Conservation (phyloP, 1,140 invertebrate species). For the Lucilia cuprina region DNA sequence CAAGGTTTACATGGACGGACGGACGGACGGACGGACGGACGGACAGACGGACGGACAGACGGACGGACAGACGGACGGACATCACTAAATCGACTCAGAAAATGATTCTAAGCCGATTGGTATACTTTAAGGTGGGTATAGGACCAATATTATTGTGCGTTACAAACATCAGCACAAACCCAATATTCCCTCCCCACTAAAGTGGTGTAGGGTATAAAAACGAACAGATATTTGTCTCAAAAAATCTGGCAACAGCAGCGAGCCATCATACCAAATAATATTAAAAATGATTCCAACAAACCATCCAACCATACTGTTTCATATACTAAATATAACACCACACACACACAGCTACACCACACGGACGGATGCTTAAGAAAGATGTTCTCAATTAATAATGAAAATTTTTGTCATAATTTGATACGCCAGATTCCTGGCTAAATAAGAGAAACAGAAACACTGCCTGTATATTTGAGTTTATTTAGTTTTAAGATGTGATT, state of each 20-base stretch:
- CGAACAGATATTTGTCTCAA: background rate
- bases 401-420: constrained; percentile 18
- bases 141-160: too few species aligned
- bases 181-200: too few species aligned
- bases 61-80: too few species aligned
- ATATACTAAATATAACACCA: background rate
- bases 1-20: too few species aligned
- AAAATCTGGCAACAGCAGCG: background rate
- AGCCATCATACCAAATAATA: background rate
- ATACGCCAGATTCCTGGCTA: background rate
- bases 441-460: background rate
- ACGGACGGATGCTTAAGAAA: background rate
- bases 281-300: background rate
- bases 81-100: too few species aligned
- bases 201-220: too few species aligned
- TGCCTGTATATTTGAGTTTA: background rate
- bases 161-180: too few species aligned
- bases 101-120: too few species aligned
- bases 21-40: too few species aligned
- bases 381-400: constrained; percentile 15
- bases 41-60: too few species aligned
- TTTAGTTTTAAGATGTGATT: background rate
- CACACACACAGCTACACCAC: background rate
- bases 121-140: too few species aligned
- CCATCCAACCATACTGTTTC: background rate